Percentiles rank a stretch among this genome's conserved stretches.
Conservation (phyloP, 2,888 invertebrate species). For the Calephelis perditalis region DNA sequence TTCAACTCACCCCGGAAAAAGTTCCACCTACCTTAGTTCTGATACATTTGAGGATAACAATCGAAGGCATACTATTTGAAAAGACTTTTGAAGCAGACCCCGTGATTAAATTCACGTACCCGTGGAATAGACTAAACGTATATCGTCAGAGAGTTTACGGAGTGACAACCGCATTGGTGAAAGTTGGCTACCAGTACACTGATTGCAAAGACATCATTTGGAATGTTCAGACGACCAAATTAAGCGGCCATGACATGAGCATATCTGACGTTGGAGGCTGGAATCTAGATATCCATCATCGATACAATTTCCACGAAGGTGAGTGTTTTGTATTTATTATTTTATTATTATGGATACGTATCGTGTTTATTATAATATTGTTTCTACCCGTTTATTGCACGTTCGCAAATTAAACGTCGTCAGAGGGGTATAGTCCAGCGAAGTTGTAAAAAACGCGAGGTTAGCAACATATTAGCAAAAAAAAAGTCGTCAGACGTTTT, state of each 20-base stretch:
- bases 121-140: slow-evolving; percentile 97
- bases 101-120: slow-evolving; percentile 96
- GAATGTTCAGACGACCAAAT: slow-evolving; percentile 96
- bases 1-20: slow-evolving; percentile 91
- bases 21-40: slow-evolving; percentile 89
- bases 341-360: no score
- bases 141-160: slow-evolving; percentile 98
- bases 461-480: no score
- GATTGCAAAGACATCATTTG: slow-evolving; percentile 96
- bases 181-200: slow-evolving; percentile 97
- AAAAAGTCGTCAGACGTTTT: no score
- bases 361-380: not conserved
- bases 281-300: slow-evolving; percentile 98
- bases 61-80: slow-evolving; percentile 94
- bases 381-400: no score
- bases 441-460: no score
- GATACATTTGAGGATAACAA: slow-evolving; percentile 95
- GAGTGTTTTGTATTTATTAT: slow-evolving; percentile 26
- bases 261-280: slow-evolving; percentile 98
- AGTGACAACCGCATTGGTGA: slow-evolving; percentile 94
- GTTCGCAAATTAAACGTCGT: no score
- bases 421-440: no score
- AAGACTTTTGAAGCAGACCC: slow-evolving; percentile 97
- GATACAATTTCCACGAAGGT: slow-evolving; percentile 99
- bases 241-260: slow-evolving; percentile 97